Evolutionary conservation across 1,140 invertebrate genomes (phyloP), one percentile per base, ranked within the genome.

Genomic region (Habropoda laboriosa): DNA sequence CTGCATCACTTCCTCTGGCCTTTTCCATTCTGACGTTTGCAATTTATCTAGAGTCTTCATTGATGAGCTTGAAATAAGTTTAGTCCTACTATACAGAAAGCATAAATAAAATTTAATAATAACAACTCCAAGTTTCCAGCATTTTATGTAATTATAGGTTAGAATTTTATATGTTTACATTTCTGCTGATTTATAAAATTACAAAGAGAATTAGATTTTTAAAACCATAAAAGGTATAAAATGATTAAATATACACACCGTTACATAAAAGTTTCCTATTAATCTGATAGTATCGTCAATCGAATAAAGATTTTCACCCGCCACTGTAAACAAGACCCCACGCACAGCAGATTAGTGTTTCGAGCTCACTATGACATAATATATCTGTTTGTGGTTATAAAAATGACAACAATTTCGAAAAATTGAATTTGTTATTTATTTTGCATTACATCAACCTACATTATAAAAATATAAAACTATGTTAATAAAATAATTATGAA

Each of bases 1-100:
- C 88, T 94, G 94, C 95, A 96, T 95, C 47, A 96, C 94, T 91
- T 96, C 93, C 35, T 94, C 93, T 2, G 95, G 95, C 75, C 92
- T 93, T 47, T 93, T 93, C 95, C 95, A 95, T 90, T 94, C 90
- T 72, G 91, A 81, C 40, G 88, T 42, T 3, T 87, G 74, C 24
- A 73, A 32, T 81, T 86, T 74, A 53, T 86, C 67, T 24, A 66
- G 40, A 32, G 90, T 89, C 40, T 89, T 85, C 93, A 94, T 93
- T 88, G 76, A 35, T 38, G 13, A 45, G 5, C 53, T 27, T 42
- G 55, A 47, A 42, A 21, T 38, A 24, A 75, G 16, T n/a, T 63
- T 75, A 42, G 72, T 73, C 80, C 83, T 82, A 27, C 47, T 72
- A 18, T 45, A 55, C 5, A 73, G 47, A 75, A 47, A 57, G 6